Base-by-base conservation (phyloP, 2,797 vertebrate genomes). In the Tokudaia tokunoshimensis region DNA sequence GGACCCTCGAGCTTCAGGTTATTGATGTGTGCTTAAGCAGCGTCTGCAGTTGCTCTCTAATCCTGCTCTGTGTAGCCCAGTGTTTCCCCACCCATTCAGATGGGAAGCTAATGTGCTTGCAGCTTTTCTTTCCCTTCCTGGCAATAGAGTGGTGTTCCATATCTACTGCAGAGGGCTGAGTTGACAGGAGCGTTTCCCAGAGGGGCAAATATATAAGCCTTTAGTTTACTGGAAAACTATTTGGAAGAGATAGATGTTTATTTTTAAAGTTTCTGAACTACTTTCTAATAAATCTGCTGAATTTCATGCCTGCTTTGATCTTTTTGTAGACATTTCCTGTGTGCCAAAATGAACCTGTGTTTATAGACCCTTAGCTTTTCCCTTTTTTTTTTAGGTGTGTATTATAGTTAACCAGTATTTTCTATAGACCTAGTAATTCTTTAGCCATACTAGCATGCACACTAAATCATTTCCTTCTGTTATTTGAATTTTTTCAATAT, bases 1-100 rank as follows among this genome's bases (percentile, higher is more conserved):
- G 98, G 97, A 98, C 96, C 98, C 98, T 96, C 98, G 97, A 92
- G 96, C 97, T 98, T 98, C 99, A 99, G 99, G 99, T 99, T 99
- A 91, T 98, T 98, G 91, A 94, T 97, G 97, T 98, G 97, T 98
- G 97, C 97, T 98, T 95, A 89, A 98, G 98, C 97, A 98, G 96
- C 98, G 97, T 65, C 84, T 20, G 24, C 96, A 98, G 96, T 94
- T 97, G 59, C 92, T 97, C 98, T 96, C 96, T 97, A 98, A 98
- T 97, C 93, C 97, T 98, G 98, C 98, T 98, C 44, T 96, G 96
- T 98, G 97, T 95, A 98, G 98, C 97, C 80, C 98, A 97, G 92
- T 92, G 98, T 98, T 98, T 97, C 96, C 96, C 44, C 72, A n/a
- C 75, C 92, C 79, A 92, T 96, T 72, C 86, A 91, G 75, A 97